Percentiles rank a stretch among this genome's conserved stretches.
Conservation (phyloP, 2,888 invertebrate species). For the Melieria omissa region DNA sequence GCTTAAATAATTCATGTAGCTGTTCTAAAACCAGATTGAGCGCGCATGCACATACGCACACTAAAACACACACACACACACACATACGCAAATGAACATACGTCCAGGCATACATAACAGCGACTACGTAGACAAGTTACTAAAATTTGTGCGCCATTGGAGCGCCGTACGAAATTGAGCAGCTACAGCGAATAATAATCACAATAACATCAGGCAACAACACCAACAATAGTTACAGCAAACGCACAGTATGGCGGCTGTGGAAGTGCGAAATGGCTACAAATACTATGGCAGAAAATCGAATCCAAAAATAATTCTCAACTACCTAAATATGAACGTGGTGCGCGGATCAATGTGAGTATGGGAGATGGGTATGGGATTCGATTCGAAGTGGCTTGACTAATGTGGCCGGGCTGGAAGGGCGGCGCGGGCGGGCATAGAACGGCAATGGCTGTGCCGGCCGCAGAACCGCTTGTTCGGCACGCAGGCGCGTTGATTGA, state of each 20-base stretch:
- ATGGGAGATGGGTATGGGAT: constrained; percentile 15
- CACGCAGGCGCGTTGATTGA: too few species aligned
- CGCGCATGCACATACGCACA: constrained; percentile 21
- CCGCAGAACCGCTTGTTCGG: too few species aligned
- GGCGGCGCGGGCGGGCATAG: too few species aligned
- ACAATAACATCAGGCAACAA: neutral
- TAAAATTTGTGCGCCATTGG: neutral
- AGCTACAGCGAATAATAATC: too few species aligned
- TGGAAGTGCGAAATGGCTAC: constrained; percentile 75
- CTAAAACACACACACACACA: constrained; percentile 3
- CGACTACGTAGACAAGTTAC: neutral
- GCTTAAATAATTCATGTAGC: constrained; percentile 30
- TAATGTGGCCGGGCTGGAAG: too few species aligned
- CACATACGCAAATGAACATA: constrained; percentile 5
- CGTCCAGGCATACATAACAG: neutral
- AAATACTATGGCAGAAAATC: constrained; percentile 75
- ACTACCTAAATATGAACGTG: constrained; percentile 79
- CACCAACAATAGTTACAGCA: constrained; percentile 16
- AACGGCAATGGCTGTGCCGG: too few species aligned
- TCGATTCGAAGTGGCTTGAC: neutral
- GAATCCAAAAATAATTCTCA: constrained; percentile 72
- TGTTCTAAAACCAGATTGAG: constrained; percentile 34
- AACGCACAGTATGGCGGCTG: constrained; percentile 68
- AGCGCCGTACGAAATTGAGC: too few species aligned
- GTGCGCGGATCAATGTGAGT: constrained; percentile 83